Base-by-base conservation (phyloP, 1,140 invertebrate genomes). In the Elymnias hypermnestra region DNA sequence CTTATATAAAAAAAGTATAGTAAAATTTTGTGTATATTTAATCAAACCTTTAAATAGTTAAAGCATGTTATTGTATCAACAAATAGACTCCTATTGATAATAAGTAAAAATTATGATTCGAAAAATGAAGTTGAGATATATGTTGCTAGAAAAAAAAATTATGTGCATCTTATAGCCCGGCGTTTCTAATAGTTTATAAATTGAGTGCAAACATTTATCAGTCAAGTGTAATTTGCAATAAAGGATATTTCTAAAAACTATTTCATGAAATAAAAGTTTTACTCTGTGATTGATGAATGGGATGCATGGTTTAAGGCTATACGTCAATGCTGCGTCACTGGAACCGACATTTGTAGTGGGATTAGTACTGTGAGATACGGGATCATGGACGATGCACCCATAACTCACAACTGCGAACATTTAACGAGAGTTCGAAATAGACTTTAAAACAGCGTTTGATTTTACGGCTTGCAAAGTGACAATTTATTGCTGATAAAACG, bases 371-470 rank as follows among this genome's bases (percentile, higher is more conserved):
- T 15, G 31, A 33, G 31, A 33, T 33, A 33, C 31, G 31, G 31
- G 31, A 33, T 33, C 31, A 33, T 18, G 13, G 31, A 9, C 5
- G 31, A 33, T 8, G 18, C 31, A 33, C n/a, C 33, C 17, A 36
- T 36, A 18, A 36, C 33, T 36, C 33, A 36, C 33, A 36, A 36
- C 33, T 36, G 33, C 33, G 33, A 36, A 36, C 33, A 21, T 36
- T 36, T 19, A 36, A 21, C 33, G 17, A 15, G 17, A 21, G 33
- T 19, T 21, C 33, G 33, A 21, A 21, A 21, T 36, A 10, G 33
- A 21, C 33, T 21, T 5, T 36, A 21, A 36, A 36, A 36, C 18
- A 36, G 9, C 5, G 9, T 36, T 36, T 36, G 17, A 36, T 19
- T 19, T 36, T 36, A 36, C 33, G 12, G 33, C 18, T 1, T 36